Base-by-base conservation (phyloP, 2,113 vertebrate species). In the Misgurnus mizolepis region DNA sequence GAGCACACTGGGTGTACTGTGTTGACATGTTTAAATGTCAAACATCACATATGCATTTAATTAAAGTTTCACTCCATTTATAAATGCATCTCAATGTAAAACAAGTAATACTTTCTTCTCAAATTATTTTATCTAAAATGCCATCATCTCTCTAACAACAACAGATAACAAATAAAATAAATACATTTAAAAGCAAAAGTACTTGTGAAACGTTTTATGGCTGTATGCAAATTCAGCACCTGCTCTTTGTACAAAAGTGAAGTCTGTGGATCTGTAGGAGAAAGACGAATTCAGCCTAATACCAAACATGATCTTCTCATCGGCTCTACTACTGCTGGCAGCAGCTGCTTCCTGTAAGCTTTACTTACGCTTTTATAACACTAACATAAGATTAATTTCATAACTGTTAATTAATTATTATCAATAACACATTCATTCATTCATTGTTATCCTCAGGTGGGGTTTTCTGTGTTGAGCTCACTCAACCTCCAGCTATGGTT, bases 371-470 rank as follows among this genome's bases (percentile, higher is more conserved):
- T 34, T 69, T 34, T 67, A 43, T 4, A 2, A 15, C 22, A 8
- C 2, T 67, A 69, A 14, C 6, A 2, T 2, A 7, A 27, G 27
- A 68, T 49, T 12, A 14, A 12, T n/a, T 27, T 67, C 1, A 49
- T 22, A 27, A 50, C 67, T 70, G 1, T 53, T 53, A 70, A n/a
- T n/a, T n/a, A n/a, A n/a, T 58, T 9, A 45, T 45, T 10, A 43
- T 6, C 27, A 61, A 27, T 14, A 64, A 64, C 17, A 64, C 60
- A 67, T 67, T 67, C 4, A 58, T 67, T 67, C 4, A 58, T 56
- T 70, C 1, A 70, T 55, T 80, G 7, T 15, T 73, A 1, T 66
- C 70, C 43, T 40, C 67, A 79, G 67, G 77, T 56, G 78, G 47
- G 22, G 58, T 65, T n/a, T 15, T 14, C 49, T 18, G 68, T 72